Conservation (phyloP, 2,113 vertebrate genomes). For the Phylloscopus trochiloides region DNA sequence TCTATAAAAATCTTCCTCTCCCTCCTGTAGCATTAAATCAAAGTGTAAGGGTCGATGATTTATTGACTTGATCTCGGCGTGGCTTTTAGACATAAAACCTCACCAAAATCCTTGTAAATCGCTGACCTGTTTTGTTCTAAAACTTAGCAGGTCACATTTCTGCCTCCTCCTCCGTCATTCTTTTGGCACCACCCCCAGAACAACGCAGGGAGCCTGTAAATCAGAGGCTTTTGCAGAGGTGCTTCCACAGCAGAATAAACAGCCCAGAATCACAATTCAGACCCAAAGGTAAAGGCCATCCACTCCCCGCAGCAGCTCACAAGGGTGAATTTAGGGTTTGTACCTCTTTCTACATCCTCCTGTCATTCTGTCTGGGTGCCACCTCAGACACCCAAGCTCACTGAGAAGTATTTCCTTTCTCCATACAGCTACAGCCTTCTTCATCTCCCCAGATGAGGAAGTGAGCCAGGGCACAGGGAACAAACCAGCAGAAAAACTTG, state of each 20-base stretch:
- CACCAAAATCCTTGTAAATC: conserved; percentile 19
- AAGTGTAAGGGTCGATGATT: conserved; percentile 37
- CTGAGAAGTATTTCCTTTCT: background rate
- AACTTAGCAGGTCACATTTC: background rate
- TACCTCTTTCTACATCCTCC: background rate
- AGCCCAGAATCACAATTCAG: background rate
- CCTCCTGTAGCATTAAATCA: conserved; percentile 18
- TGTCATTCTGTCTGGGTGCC: background rate
- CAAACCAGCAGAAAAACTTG: background rate
- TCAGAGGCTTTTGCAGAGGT: background rate
- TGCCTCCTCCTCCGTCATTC: background rate
- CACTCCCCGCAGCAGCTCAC: background rate
- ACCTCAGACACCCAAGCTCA: background rate
- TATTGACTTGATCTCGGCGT: conserved; percentile 38
- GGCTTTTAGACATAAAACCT: conserved; percentile 37
- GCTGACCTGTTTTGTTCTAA: conserved; percentile 36
- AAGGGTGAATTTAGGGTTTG: background rate
- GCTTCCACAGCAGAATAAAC: background rate
- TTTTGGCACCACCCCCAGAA: background rate
- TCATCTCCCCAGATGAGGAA: background rate
- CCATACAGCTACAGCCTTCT: background rate
- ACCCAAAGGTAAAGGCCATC: background rate
- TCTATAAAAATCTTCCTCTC: conserved; percentile 49
- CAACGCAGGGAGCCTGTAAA: background rate
- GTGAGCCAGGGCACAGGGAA: background rate